Evolutionary conservation across 2,888 invertebrate genomes (phyloP).

Genomic region (Copidosoma aretas): DNA sequence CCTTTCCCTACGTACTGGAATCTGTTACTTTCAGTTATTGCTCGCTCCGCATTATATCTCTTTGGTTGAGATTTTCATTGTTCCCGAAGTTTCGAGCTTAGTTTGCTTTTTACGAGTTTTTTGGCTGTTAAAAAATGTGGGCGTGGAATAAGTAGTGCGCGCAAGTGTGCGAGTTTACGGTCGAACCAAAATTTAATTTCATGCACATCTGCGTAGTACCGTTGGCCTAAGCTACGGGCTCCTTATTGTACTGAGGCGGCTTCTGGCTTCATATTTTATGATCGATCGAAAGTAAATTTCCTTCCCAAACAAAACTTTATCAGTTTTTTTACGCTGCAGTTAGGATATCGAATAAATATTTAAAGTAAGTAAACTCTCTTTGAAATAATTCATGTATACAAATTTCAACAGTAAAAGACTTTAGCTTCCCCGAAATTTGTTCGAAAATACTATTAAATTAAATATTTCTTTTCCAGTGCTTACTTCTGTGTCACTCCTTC

Average conservation of each 20-base stretch:
- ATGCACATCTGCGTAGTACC: constrained; percentile 9
- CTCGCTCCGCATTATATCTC: background rate
- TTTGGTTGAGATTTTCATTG: constrained; percentile 16
- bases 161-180: constrained; percentile 17
- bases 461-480: too few relatives aligned
- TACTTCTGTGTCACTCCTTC: too few relatives aligned
- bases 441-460: too few relatives aligned
- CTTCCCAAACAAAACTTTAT: too few relatives aligned
- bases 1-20: background rate
- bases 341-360: too few relatives aligned
- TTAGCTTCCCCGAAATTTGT: too few relatives aligned
- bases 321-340: too few relatives aligned
- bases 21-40: background rate
- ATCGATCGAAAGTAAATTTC: background rate
- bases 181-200: constrained; percentile 30
- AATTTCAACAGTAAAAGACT: too few relatives aligned
- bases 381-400: too few relatives aligned
- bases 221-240: constrained; percentile 3
- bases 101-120: constrained; percentile 27
- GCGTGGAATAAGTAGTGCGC: constrained; percentile 15
- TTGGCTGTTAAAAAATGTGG: constrained; percentile 26
- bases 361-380: too few relatives aligned
- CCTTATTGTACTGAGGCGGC: background rate
- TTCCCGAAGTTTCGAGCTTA: background rate
- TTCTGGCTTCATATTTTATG: too few relatives aligned